Evolutionary conservation across 2,113 vertebrate species (phyloP).

Genomic region (Mandrillus leucophaeus): DNA sequence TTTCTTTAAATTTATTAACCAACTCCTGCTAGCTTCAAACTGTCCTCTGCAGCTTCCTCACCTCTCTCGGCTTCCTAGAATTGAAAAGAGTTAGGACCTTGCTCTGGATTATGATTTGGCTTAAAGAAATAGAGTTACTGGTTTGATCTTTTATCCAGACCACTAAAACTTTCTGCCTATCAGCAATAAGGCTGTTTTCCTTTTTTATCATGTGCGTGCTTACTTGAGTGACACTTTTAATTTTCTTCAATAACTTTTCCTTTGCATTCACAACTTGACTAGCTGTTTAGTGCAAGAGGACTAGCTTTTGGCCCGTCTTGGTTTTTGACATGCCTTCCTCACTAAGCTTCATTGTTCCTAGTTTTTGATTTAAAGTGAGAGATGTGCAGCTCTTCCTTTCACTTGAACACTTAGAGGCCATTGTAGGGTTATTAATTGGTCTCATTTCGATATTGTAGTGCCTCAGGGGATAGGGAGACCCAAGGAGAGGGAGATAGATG

Average conservation of each 20-base stretch:
- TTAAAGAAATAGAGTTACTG: not conserved
- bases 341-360: not conserved
- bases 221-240: not conserved
- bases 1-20: not conserved
- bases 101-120: not conserved
- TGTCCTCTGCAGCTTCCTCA: not conserved
- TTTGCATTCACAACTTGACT: not conserved
- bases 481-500: not conserved
- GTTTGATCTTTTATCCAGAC: not conserved
- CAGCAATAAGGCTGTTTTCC: not conserved
- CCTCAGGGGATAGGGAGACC: not conserved
- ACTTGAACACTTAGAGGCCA: not conserved
- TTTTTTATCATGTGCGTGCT: not conserved
- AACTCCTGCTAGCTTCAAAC: not conserved
- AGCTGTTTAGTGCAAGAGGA: not conserved
- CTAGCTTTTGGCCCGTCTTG: not conserved
- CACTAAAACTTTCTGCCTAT: not conserved
- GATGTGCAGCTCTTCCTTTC: not conserved
- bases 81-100: not conserved
- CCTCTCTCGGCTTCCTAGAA: not conserved
- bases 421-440: not conserved
- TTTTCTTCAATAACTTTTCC: not conserved
- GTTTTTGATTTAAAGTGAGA: not conserved
- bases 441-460: not conserved
- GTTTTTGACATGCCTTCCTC: not conserved